Conservation (phyloP, 2,797 vertebrate species). For the Heteromormyrus szaboi region DNA sequence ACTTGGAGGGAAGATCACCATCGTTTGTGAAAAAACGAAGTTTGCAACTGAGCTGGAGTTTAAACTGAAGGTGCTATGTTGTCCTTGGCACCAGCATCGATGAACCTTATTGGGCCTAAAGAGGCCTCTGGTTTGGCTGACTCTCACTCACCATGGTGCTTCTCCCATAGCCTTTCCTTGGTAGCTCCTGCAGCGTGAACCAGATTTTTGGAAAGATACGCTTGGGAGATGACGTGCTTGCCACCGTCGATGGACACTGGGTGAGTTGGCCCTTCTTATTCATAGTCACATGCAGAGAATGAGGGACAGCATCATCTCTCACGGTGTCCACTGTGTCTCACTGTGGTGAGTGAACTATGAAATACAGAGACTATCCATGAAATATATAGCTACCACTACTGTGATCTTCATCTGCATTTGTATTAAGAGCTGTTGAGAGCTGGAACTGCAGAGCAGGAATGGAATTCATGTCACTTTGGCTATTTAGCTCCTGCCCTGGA, state of each 20-base stretch:
- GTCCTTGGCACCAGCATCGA: background rate
- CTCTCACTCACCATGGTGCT: background rate
- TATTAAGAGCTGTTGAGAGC: background rate
- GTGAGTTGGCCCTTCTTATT: constrained; percentile 49
- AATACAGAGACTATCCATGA: background rate
- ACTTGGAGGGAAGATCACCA: constrained; percentile 88
- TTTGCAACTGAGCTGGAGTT: constrained; percentile 85
- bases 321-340: background rate
- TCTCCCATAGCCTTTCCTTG: constrained; percentile 79
- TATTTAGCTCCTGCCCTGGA: background rate
- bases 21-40: constrained; percentile 82
- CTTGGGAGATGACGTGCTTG: constrained; percentile 73
- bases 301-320: background rate
- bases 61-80: constrained; percentile 80
- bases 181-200: constrained; percentile 76
- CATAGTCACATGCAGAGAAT: background rate
- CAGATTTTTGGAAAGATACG: constrained; percentile 87
- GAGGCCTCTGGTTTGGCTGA: background rate
- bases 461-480: background rate
- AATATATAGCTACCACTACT: background rate
- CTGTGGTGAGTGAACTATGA: background rate
- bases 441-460: background rate
- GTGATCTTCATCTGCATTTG: background rate
- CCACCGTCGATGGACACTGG: constrained; percentile 84
- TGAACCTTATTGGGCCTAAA: background rate